Evolutionary conservation across 2,797 vertebrate species (phyloP).

Genomic region (Ciconia nigra): DNA sequence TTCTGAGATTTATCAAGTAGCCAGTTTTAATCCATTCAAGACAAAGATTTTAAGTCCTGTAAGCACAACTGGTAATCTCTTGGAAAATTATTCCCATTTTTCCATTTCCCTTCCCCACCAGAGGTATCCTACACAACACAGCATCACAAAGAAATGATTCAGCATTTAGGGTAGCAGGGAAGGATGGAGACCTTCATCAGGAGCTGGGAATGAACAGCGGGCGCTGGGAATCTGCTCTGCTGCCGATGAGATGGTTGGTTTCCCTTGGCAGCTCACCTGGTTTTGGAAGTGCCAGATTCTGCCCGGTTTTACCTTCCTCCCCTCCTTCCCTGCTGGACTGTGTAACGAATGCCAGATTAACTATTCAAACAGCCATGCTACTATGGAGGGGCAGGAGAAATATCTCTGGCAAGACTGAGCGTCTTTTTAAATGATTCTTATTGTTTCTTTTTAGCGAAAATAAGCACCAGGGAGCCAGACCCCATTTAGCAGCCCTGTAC

Average conservation of each 20-base stretch:
- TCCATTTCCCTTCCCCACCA: background rate
- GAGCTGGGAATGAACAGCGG: background rate
- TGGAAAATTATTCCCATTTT: background rate
- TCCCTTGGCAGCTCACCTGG: background rate
- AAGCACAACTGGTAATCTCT: background rate
- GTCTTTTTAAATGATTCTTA: background rate
- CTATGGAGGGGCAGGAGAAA: background rate
- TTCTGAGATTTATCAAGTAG: background rate
- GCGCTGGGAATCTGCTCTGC: background rate
- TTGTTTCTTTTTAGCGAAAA: background rate
- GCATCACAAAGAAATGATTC: background rate
- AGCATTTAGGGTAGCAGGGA: background rate
- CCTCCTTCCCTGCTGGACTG: background rate
- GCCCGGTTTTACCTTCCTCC: background rate
- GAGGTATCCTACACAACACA: background rate
- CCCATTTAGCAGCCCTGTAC: background rate
- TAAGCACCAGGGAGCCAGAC: background rate
- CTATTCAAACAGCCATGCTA: background rate
- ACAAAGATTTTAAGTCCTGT: background rate
- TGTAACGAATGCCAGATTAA: background rate
- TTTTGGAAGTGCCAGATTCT: background rate
- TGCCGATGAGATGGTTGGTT: background rate
- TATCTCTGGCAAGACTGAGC: background rate
- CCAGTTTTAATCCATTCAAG: background rate
- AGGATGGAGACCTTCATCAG: background rate